Percentiles rank a stretch among this genome's conserved stretches.
These are phyloP conservation scores for Phoebastria nigripes DNA, from an alignment of 2,797 vertebrate species.

Conservation along the genomic window DNA sequence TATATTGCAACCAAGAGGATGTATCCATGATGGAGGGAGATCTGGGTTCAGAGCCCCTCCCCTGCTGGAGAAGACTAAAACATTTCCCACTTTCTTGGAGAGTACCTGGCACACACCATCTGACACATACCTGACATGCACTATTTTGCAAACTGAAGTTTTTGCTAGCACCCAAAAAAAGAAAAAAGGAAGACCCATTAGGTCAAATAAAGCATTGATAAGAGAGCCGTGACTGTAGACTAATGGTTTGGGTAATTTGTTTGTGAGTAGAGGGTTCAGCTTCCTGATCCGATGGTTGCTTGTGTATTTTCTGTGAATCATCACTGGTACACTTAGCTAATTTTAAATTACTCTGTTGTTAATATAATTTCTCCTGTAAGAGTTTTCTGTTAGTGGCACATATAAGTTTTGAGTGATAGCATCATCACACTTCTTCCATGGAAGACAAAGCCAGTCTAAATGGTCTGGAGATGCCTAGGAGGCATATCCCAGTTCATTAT, in stretches of 20 bases:
- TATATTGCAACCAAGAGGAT: neutral
- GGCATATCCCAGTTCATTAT: neutral
- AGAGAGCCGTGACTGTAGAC: neutral
- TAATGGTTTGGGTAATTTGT: neutral
- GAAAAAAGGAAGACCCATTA: neutral
- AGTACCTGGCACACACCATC: neutral
- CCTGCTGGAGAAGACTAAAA: neutral
- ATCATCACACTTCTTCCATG: neutral
- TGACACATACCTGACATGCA: neutral
- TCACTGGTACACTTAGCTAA: neutral
- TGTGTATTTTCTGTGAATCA: neutral
- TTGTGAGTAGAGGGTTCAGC: neutral
- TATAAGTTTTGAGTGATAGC: neutral
- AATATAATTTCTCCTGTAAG: neutral
- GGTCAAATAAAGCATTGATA: neutral
- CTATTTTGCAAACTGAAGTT: neutral
- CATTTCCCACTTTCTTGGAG: neutral
- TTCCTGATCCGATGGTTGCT: neutral
- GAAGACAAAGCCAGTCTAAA: neutral
- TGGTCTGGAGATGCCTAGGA: neutral
- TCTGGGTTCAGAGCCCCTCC: neutral
- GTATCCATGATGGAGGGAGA: neutral
- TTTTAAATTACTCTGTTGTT: neutral
- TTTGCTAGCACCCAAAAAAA: neutral
- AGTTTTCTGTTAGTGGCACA: neutral